A percentile compares a stretch with the other conserved stretches of the same genome.
Conservation (phyloP, 2,888 invertebrate genomes). For the Drosophila paracracens region DNA sequence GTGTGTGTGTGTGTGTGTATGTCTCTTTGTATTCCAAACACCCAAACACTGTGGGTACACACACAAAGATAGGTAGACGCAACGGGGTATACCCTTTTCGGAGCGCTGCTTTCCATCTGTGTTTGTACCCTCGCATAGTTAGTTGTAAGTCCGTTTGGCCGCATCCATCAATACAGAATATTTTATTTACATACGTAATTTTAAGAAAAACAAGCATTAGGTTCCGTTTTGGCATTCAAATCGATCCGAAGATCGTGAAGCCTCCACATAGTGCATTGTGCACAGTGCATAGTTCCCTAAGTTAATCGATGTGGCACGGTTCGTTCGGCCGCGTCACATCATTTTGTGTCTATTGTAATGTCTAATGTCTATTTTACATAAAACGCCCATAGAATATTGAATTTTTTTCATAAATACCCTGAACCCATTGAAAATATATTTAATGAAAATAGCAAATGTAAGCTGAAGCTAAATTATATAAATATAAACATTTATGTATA, state of each 20-base stretch:
- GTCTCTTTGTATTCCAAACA: slow-evolving; percentile 28
- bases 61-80: neutral
- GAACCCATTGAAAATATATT: slow-evolving; percentile 3
- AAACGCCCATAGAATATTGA: slow-evolving; percentile 22
- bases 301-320: slow-evolving; percentile 6
- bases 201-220: slow-evolving; percentile 21
- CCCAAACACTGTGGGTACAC: slow-evolving; percentile 1
- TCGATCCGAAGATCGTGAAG: slow-evolving; percentile 3
- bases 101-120: neutral
- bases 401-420: neutral
- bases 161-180: slow-evolving; percentile 1
- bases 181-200: slow-evolving; percentile 10
- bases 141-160: slow-evolving; percentile 16
- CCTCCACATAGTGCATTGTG: slow-evolving; percentile 7
- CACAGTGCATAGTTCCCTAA: slow-evolving; percentile 20
- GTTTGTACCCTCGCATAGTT: neutral
- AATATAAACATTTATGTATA: neutral
- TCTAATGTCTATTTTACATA: slow-evolving; percentile 17
- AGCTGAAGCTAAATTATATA: neutral
- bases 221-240: slow-evolving; percentile 16
- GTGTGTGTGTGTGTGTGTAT: neutral
- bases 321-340: slow-evolving; percentile 8
- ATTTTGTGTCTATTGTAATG: slow-evolving; percentile 4
- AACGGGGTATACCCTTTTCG: neutral
- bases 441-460: neutral